Evolutionary conservation across 1,140 invertebrate genomes (phyloP), one percentile per base, ranked within the genome.

Genomic region (Lithobius niger): DNA sequence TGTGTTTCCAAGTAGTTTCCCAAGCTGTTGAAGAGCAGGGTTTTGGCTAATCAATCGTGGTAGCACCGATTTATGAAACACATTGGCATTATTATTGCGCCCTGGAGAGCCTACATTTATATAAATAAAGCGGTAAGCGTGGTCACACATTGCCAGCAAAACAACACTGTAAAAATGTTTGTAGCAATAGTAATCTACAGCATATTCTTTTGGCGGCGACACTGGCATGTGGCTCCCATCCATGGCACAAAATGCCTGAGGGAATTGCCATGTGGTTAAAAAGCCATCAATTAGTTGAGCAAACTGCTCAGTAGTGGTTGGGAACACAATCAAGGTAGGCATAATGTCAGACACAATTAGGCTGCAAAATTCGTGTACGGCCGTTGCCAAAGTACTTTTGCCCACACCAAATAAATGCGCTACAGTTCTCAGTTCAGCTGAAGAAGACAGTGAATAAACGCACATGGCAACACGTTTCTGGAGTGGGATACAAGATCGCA

Each of bases 331-430:
- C 6, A 31, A 3, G 21, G 21, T 19, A 4, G 24, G 24, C 49
- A 51, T 4, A 25, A 51, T 16, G 22, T 51, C 27, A 28, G 4
- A 10, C 4, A 51, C 27, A 3, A 51, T n/a, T n/a, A 26, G 4
- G 13, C 4, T 21, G 22, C 6, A 51, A 25, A 51, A 51, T 51
- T 51, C 10, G 27, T 51, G 49, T 3, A 51, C 4, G 4, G 49
- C 49, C 22, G 21, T 31, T 3, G 3, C 16, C 10, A 51, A 21
- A 3, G 49, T 28, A 25, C 49, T 28, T 19, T 51, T 51, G 6
- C 49, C 49, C 13, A 51, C 19, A 19, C 49, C 49, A 31, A 51
- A 51, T 3, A 51, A 19, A 31, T 51, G 49, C 4, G 49, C 49
- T 10, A 51, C 22, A 21, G 49, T 51, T 6, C 49, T 13, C 22